Base-by-base conservation (phyloP, 2,888 invertebrate species). In the Caenorhabditis sp. region DNA sequence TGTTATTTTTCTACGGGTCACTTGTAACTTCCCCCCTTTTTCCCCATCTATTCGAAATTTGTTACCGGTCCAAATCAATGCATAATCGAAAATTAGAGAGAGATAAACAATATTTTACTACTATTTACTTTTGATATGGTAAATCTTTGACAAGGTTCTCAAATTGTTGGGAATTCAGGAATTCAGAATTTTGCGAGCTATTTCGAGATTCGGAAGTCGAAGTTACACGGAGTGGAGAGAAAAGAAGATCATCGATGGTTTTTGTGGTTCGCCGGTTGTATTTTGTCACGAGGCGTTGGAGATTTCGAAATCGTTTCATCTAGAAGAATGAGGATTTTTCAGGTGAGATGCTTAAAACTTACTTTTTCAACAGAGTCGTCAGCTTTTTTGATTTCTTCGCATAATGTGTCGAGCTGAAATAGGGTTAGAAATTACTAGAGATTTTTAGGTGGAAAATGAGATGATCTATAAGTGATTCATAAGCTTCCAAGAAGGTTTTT, bases 241-340 rank as follows among this genome's bases (percentile, higher is more conserved):
- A 66, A 1, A 78, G 66, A 23, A 76, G 31, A 0, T 78, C 71
- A n/a, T 74, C 74, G 25, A 78, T 70, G 1, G 64, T 38, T 21
- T 64, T 68, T 20, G 65, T 36, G 0, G 73, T 70, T 36, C 78
- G 49, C 12, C 74, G 57, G 0, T 58, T 65, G 61, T 70, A 75
- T 62, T 70, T 70, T 17, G 79, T 79, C 14, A 79, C 20, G 7
- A 65, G 21, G 25, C 71, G 54, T 60, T 79, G 79, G 8, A 79
- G 58, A 50, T 62, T 67, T 50, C 79, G 77, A 49, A 79, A 79
- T 52, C 61, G 27, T 59, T 68, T 71, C 71, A 76, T 72, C 64
- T 65, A 31, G 50, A 61, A 61, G 8, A 1, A 23, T 10, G 17
- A 5, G 17, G 4, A 20, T 26, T 26, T 61, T 63, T 36, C 12